Evolutionary conservation across 2,113 vertebrate species (phyloP), one percentile per base, ranked within the genome.

Genomic region (Zosterops japonicus): DNA sequence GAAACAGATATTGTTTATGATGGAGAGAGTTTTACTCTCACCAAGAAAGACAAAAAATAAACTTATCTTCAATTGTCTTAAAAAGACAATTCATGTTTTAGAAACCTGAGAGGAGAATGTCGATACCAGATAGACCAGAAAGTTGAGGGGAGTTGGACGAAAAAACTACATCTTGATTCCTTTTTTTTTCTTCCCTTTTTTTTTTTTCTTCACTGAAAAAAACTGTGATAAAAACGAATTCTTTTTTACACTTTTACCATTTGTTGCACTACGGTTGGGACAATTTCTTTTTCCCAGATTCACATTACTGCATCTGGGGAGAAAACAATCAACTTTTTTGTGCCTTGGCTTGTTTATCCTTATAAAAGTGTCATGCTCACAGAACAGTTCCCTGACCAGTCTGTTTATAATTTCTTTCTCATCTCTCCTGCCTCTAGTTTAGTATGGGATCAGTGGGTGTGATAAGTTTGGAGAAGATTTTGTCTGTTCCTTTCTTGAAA

Each of bases 161-260:
- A 79, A 79, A 81, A 8, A 1, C 0, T 11, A 19, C 1, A 12
- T 15, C 44, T 63, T 1, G 0, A 17, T 60, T 47, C 24, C 6
- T n/a, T 49, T 1, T 28, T 33, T 42, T 42, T 24, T 1, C 1
- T 7, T 4, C 1, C 3, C 36, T 39, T 0, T 71, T 79, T 71
- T 79, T 71, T 60, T 2, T 44, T 90, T 53, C 19, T 79, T 92
- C 31, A 41, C 21, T 27, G 47, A 11, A 89, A 68, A 68, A 84
- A 87, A 24, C 2, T 14, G 35, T 25, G 5, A 76, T 33, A 49
- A 70, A 77, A 79, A 11, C 8, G 0, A 56, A 77, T 25, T 49
- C 1, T 68, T 72, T 72, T 86, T 86, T 80, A 60, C 4, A 12
- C 11, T 72, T 31, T 60, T 72, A 27, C 9, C 8, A 27, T 63